These are phyloP conservation scores for Amiota communis DNA, from an alignment of 2,888 invertebrate genomes.

Conservation along the genomic window DNA sequence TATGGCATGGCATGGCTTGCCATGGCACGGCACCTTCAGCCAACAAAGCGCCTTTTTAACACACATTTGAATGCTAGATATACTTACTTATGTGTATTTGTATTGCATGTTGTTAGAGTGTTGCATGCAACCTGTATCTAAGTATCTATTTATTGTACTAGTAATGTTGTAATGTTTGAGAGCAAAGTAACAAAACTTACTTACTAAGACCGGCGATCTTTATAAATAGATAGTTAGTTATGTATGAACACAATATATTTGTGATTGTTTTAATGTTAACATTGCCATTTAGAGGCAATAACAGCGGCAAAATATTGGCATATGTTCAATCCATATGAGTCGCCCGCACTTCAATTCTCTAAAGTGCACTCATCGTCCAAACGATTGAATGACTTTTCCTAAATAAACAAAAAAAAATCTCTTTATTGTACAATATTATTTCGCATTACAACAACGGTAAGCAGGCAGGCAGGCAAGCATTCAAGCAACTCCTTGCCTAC, in stretches of 20 bases:
- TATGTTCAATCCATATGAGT: constrained; percentile 30
- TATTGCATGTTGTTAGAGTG: constrained; percentile 53
- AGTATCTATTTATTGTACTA: constrained; percentile 25
- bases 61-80: constrained; percentile 22
- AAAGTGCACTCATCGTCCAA: not conserved
- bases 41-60: not conserved
- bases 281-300: constrained; percentile 67
- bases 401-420: constrained; percentile 43
- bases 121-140: constrained; percentile 49
- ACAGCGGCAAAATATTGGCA: constrained; percentile 64
- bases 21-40: too few relatives aligned
- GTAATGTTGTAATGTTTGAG: not conserved
- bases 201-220: too few relatives aligned
- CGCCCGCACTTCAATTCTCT: too few relatives aligned
- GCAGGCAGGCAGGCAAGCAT: not conserved
- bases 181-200: too few relatives aligned
- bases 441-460: constrained; percentile 40
- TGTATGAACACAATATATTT: constrained; percentile 44
- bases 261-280: constrained; percentile 66
- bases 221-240: constrained; percentile 7
- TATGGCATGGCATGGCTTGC: too few relatives aligned
- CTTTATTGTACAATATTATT: constrained; percentile 63
- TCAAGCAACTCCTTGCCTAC: not conserved
- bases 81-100: not conserved
- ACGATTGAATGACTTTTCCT: constrained; percentile 26